Percentiles rank a stretch among this genome's conserved stretches.
Evolutionary conservation across 2,888 invertebrate genomes (phyloP).

Genomic region (Tachina lurida): DNA sequence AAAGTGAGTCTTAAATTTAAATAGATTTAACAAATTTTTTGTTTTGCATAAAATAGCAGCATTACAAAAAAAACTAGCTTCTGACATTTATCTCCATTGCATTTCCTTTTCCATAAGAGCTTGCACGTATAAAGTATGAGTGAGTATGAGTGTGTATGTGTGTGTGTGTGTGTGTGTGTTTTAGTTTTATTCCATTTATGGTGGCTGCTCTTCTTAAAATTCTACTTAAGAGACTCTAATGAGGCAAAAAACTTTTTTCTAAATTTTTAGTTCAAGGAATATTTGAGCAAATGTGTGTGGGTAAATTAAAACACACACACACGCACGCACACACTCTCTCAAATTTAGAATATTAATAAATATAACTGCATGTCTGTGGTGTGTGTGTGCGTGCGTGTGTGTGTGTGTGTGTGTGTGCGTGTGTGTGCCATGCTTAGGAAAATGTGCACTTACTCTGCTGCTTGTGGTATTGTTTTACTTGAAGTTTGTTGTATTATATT

Average conservation of each 20-base stretch:
- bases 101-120: not conserved
- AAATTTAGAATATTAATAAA: conserved; percentile 18
- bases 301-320: not conserved
- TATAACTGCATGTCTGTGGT: not conserved
- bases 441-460: not conserved
- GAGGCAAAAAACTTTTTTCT: conserved; percentile 52
- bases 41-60: not conserved
- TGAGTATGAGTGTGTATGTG: not conserved
- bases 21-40: conserved; percentile 26
- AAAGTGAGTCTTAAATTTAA: conserved; percentile 54
- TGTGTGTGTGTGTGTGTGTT: not conserved
- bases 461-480: conserved; percentile 49
- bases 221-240: conserved; percentile 67
- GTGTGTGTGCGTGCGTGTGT: not conserved
- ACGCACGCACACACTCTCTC: too few relatives aligned
- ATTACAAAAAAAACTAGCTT: conserved; percentile 42
- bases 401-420: not conserved
- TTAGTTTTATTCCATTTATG: conserved; percentile 57
- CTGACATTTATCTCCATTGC: conserved; percentile 55
- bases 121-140: not conserved
- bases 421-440: not conserved
- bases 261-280: not conserved
- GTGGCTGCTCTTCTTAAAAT: conserved; percentile 64
- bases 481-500: conserved; percentile 49
- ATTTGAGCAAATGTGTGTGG: not conserved